Evolutionary conservation across 2,888 invertebrate genomes (phyloP).

Genomic region (Allolobophora icterica): DNA sequence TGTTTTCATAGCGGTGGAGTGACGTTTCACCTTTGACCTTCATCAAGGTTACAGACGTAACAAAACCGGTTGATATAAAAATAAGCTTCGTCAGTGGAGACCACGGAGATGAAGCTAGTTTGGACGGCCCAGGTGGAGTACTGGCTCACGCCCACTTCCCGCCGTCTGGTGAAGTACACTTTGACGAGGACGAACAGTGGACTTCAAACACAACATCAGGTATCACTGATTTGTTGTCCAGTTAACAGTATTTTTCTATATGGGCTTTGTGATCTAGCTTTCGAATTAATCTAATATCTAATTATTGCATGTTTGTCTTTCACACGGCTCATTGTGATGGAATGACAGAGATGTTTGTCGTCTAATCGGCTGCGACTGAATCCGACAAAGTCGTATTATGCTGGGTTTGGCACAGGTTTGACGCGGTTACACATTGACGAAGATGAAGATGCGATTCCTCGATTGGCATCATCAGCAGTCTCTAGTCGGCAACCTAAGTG

Average conservation of each 20-base stretch:
- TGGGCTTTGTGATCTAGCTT: too few species aligned
- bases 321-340: too few species aligned
- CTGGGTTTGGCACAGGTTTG: too few species aligned
- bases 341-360: too few species aligned
- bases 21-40: background rate
- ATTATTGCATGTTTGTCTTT: too few species aligned
- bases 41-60: background rate
- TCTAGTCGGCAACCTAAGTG: too few species aligned
- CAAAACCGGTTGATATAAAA: background rate
- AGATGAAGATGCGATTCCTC: too few species aligned
- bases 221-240: background rate
- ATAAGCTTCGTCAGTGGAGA: background rate
- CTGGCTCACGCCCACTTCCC: conserved; percentile 30
- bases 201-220: conserved; percentile 12
- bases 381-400: too few species aligned
- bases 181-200: conserved; percentile 39
- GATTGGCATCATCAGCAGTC: too few species aligned
- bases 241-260: background rate
- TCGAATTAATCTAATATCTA: too few species aligned
- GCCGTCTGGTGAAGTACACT: conserved; percentile 25
- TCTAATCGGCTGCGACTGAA: too few species aligned
- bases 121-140: background rate
- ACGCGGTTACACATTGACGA: too few species aligned
- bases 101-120: background rate
- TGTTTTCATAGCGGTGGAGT: conserved; percentile 5